Evolutionary conservation across 2,113 vertebrate species (phyloP).

Genomic region (Sturnira hondurensis): DNA sequence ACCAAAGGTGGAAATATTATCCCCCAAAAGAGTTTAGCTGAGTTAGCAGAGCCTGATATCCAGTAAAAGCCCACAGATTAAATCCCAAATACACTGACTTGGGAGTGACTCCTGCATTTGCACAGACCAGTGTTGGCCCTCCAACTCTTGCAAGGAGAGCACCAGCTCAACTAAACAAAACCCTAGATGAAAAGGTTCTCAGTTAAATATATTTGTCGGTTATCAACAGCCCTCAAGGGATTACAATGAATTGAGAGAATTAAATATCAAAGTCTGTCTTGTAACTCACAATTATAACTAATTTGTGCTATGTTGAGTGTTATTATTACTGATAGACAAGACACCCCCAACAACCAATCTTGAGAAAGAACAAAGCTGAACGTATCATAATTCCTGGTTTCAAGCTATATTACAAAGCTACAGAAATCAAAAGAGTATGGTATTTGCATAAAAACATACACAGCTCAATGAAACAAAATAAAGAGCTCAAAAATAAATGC

Average conservation of each 20-base stretch:
- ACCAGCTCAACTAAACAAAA: neutral
- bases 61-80: neutral
- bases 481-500: neutral
- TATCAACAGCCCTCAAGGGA: neutral
- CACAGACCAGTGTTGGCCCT: neutral
- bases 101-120: neutral
- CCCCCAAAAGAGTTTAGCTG: neutral
- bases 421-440: neutral
- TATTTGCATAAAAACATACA: neutral
- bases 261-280: slow-evolving; percentile 21
- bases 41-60: neutral
- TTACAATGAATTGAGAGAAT: neutral
- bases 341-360: neutral
- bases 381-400: neutral
- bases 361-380: neutral
- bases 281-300: neutral
- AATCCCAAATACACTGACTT: neutral
- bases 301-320: neutral
- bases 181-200: neutral
- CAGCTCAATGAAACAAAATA: neutral
- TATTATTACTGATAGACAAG: neutral
- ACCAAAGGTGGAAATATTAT: neutral
- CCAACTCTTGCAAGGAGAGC: neutral
- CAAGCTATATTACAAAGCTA: neutral
- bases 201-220: neutral